Conservation (phyloP, 1,140 invertebrate genomes). For the Drosophila guanche region DNA sequence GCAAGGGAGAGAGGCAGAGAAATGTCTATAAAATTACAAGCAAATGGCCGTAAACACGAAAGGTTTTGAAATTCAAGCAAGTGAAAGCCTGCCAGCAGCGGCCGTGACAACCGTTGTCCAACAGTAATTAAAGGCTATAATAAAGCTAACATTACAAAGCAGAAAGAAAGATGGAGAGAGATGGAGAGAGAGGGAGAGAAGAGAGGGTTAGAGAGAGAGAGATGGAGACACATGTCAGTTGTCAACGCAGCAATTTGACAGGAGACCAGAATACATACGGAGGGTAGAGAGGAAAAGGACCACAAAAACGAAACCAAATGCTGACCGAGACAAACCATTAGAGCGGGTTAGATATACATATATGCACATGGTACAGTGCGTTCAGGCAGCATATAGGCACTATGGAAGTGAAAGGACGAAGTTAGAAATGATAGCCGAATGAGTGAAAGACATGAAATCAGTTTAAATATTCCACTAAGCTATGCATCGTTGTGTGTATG, state of each 20-base stretch:
- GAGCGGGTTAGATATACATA: background rate
- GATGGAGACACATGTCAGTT: conserved; percentile 61
- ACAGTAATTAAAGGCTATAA: conserved; percentile 74
- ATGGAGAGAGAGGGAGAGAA: background rate
- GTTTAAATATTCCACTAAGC: background rate
- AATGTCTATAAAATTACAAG: conserved; percentile 72
- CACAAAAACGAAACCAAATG: conserved; percentile 40
- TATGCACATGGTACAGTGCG: conserved; percentile 3
- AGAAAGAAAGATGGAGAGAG: background rate
- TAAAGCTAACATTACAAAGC: conserved; percentile 54
- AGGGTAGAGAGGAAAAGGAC: conserved; percentile 13
- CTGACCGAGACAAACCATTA: conserved; percentile 40
- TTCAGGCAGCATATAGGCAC: background rate
- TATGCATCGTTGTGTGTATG: background rate
- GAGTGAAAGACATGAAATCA: too few relatives aligned
- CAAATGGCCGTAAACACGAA: conserved; percentile 61
- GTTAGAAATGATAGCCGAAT: too few relatives aligned
- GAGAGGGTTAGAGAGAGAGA: background rate
- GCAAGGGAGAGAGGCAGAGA: conserved; percentile 16
- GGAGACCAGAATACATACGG: conserved; percentile 23
- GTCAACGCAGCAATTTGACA: conserved; percentile 75
- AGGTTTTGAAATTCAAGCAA: conserved; percentile 71
- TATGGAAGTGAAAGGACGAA: too few relatives aligned
- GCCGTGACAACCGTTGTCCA: conserved; percentile 53
- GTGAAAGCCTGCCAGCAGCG: conserved; percentile 55